Conservation (phyloP, 1,140 invertebrate genomes). For the Phenacoccus solenopsis region DNA sequence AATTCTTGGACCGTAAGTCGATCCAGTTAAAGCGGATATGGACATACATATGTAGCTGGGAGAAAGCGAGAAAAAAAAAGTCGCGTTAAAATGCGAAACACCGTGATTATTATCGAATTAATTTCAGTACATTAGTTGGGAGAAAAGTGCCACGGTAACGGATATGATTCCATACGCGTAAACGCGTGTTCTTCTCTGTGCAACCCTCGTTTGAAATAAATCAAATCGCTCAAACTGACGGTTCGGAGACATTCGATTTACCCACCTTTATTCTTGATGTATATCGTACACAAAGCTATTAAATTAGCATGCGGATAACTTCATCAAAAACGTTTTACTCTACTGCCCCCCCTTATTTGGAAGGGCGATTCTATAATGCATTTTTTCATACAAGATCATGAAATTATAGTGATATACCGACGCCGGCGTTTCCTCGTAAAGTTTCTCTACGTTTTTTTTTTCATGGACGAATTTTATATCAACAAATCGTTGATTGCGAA, state of each 20-base stretch:
- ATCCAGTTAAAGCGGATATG: too few species aligned
- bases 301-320: constrained; percentile 16
- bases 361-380: background rate
- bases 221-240: background rate
- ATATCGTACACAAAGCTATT: constrained; percentile 9
- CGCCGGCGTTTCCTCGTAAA: background rate
- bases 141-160: background rate
- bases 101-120: constrained; percentile 10
- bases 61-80: background rate
- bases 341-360: background rate
- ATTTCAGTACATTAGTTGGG: background rate
- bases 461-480: too few species aligned
- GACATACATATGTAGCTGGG: too few species aligned
- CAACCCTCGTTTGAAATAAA: background rate
- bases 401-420: background rate
- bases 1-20: too few species aligned
- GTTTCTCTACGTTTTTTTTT: background rate
- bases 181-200: background rate
- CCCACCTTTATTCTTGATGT: constrained; percentile 3
- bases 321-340: constrained; percentile 6
- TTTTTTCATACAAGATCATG: background rate
- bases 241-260: background rate
- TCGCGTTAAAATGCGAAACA: constrained; percentile 1
- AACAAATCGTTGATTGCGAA: too few species aligned
- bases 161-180: background rate